A percentile compares a stretch with the other conserved stretches of the same genome.
These are phyloP conservation scores for Intellagama lesueurii DNA, from an alignment of 2,797 vertebrate species.

Conservation along the genomic window DNA sequence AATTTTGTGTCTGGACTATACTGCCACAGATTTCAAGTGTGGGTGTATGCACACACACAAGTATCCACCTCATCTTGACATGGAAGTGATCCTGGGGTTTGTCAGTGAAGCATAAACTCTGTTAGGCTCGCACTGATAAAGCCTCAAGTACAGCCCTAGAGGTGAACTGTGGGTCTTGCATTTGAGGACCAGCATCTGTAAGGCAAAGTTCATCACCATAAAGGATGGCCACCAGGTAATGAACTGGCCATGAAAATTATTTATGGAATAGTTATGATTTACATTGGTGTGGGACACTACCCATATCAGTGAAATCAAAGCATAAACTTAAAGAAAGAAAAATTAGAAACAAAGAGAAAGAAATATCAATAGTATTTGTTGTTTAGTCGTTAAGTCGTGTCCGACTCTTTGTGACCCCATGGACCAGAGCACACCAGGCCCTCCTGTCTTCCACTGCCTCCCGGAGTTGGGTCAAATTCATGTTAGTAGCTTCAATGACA, in stretches of 20 bases:
- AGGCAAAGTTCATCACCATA: no score
- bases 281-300: no score
- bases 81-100: not conserved
- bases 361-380: no score
- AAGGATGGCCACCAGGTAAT: not conserved
- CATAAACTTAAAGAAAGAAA: no score
- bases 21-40: not conserved
- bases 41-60: not conserved
- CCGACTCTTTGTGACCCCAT: no score
- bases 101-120: not conserved
- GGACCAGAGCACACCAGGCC: no score
- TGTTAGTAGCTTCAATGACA: no score
- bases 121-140: not conserved
- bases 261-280: not conserved
- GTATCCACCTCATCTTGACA: not conserved
- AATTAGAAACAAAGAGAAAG: no score
- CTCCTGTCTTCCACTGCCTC: no score
- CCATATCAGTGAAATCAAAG: no score
- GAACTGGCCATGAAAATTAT: not conserved
- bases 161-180: not conserved
- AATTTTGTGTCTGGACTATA: not conserved
- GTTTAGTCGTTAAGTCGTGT: no score
- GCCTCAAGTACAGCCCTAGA: not conserved
- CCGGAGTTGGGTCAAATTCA: no score
- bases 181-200: not conserved